These are phyloP conservation scores for Aviceda subcristata DNA, from an alignment of 2,113 vertebrate species.

Conservation along the genomic window DNA sequence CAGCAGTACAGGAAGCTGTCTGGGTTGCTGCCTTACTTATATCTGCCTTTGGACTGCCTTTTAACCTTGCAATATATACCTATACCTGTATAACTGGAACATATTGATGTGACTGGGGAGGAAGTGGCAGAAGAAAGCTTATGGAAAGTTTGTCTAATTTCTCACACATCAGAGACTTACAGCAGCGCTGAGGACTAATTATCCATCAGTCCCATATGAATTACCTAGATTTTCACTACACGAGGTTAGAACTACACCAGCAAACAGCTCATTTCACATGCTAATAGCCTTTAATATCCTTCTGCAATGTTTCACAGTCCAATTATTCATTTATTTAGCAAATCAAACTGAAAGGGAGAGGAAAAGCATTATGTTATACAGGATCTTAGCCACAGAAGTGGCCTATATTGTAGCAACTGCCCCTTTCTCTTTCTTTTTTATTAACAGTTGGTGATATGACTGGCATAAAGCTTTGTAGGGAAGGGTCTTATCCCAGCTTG, in stretches of 20 bases:
- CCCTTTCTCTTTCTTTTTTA: neutral
- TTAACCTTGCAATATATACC: neutral
- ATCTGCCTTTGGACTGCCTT: neutral
- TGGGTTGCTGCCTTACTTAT: neutral
- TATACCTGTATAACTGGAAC: accelerated
- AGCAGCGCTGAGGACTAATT: neutral
- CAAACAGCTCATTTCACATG: slow-evolving; percentile 13
- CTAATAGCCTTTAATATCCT: slow-evolving; percentile 7
- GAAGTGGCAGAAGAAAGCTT: neutral
- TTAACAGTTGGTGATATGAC: neutral
- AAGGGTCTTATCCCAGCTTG: neutral
- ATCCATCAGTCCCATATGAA: neutral
- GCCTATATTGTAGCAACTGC: neutral
- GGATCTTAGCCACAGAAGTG: neutral
- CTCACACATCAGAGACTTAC: neutral
- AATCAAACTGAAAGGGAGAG: neutral
- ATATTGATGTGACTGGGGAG: neutral
- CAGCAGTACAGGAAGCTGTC: neutral
- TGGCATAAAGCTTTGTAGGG: neutral
- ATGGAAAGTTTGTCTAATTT: neutral
- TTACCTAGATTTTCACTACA: neutral
- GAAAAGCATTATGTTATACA: neutral
- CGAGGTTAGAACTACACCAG: neutral
- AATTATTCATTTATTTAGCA: slow-evolving; percentile 18
- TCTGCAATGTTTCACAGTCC: neutral